These are phyloP conservation scores for Mystacides longicornis DNA, from an alignment of 2,888 invertebrate species.

Conservation along the genomic window DNA sequence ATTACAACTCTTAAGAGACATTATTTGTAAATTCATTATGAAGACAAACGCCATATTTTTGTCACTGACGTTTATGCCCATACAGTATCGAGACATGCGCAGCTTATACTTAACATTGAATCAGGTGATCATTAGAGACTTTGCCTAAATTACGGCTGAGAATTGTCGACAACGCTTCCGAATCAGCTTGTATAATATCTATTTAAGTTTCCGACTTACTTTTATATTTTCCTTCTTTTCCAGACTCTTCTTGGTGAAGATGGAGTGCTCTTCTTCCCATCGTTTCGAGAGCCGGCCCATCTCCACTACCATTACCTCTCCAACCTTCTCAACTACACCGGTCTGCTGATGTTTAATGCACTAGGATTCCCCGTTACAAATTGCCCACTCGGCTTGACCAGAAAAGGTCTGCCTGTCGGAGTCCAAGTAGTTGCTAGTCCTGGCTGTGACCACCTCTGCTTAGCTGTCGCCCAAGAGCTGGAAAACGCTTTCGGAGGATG, in stretches of 20 bases:
- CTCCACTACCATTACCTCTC: slow-evolving; percentile 60
- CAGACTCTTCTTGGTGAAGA: slow-evolving; percentile 57
- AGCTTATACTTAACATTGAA: too few species aligned
- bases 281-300: slow-evolving; percentile 58
- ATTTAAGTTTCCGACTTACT: too few species aligned
- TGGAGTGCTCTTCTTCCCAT: slow-evolving; percentile 62
- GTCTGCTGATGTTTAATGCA: slow-evolving; percentile 75
- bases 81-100: too few species aligned
- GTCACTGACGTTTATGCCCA: too few species aligned
- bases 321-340: slow-evolving; percentile 65
- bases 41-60: too few species aligned
- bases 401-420: slow-evolving; percentile 67
- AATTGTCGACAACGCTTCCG: too few species aligned
- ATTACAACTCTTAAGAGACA: too few species aligned
- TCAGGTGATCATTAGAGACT: too few species aligned
- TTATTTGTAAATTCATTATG: too few species aligned
- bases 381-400: slow-evolving; percentile 70
- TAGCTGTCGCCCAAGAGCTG: slow-evolving; percentile 76
- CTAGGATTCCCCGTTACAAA: slow-evolving; percentile 79
- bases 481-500: slow-evolving; percentile 81
- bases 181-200: too few species aligned
- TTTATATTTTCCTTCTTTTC: slow-evolving; percentile 28
- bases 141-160: too few species aligned
- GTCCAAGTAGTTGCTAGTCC: slow-evolving; percentile 58
- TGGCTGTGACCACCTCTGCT: slow-evolving; percentile 65